Evolutionary conservation across 1,140 invertebrate genomes (phyloP).

Genomic region (Drosophila hydei): DNA sequence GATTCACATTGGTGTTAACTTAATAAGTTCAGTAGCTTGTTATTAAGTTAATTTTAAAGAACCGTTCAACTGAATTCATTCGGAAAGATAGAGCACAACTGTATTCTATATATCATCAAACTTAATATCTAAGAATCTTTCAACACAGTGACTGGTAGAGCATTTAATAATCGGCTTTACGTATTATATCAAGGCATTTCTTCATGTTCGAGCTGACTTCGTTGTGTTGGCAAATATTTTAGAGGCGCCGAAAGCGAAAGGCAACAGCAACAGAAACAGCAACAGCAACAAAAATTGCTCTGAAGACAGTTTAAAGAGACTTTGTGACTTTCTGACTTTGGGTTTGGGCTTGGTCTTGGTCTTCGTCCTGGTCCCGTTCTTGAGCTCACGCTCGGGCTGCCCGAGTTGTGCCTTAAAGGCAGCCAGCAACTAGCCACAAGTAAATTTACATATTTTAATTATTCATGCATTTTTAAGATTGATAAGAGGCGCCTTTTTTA

Average conservation of each 20-base stretch:
- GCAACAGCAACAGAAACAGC: slow-evolving; percentile 17
- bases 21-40: too few relatives aligned
- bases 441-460: slow-evolving; percentile 81
- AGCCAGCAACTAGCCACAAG: slow-evolving; percentile 57
- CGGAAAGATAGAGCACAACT: not conserved
- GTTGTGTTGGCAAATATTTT: slow-evolving; percentile 61
- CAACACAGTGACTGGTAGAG: slow-evolving; percentile 8
- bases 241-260: slow-evolving; percentile 48
- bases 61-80: too few relatives aligned
- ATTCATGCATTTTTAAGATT: slow-evolving; percentile 82
- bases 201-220: slow-evolving; percentile 4
- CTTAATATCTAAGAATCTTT: too few relatives aligned
- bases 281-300: slow-evolving; percentile 15
- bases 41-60: too few relatives aligned
- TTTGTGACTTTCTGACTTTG: slow-evolving; percentile 43
- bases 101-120: too few relatives aligned
- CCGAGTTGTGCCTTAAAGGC: slow-evolving; percentile 34
- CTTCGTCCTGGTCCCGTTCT: not conserved
- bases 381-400: too few relatives aligned
- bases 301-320: slow-evolving; percentile 33
- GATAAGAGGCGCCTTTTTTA: slow-evolving; percentile 61
- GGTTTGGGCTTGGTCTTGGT: slow-evolving; percentile 38
- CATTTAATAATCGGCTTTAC: slow-evolving; percentile 3
- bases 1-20: too few relatives aligned
- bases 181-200: not conserved